Conservation (phyloP, 1,140 invertebrate species). For the Rhynchophorus ferrugineus region DNA sequence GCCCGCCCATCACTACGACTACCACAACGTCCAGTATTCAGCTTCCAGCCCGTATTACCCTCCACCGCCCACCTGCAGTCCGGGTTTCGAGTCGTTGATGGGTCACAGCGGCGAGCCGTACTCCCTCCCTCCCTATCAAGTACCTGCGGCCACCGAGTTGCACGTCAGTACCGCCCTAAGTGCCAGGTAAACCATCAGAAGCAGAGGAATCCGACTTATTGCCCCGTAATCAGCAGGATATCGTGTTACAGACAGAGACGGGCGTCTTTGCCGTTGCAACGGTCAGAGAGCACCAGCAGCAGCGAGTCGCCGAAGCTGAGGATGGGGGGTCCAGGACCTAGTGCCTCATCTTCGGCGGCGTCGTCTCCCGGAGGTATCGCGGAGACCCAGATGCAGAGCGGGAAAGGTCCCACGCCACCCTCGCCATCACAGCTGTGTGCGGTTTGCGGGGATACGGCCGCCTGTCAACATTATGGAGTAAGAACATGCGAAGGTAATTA, state of each 20-base stretch:
- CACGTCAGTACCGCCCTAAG: constrained; percentile 50
- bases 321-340: constrained; percentile 44
- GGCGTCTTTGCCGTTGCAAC: constrained; percentile 64
- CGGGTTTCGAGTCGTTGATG: constrained; percentile 45
- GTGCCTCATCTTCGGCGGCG: constrained; percentile 57
- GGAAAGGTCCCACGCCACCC: constrained; percentile 52
- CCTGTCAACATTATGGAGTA: constrained; percentile 97
- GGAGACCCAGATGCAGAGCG: constrained; percentile 30
- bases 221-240: too few species aligned
- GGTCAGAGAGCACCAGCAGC: constrained; percentile 67
- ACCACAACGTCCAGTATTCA: constrained; percentile 48
- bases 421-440: constrained; percentile 86
- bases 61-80: constrained; percentile 47
- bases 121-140: constrained; percentile 51
- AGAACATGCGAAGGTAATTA: constrained; percentile 73
- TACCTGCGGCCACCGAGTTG: constrained; percentile 47
- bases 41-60: constrained; percentile 48
- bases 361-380: constrained; percentile 50
- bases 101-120: constrained; percentile 47
- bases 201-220: neutral
- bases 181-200: constrained; percentile 39
- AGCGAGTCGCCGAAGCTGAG: constrained; percentile 57
- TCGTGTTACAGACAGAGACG: constrained; percentile 46
- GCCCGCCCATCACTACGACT: constrained; percentile 51
- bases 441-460: constrained; percentile 96